phyloP scores from a whole-genome alignment of 2,113 vertebrate genomes.

The Caretta caretta region DNA sequence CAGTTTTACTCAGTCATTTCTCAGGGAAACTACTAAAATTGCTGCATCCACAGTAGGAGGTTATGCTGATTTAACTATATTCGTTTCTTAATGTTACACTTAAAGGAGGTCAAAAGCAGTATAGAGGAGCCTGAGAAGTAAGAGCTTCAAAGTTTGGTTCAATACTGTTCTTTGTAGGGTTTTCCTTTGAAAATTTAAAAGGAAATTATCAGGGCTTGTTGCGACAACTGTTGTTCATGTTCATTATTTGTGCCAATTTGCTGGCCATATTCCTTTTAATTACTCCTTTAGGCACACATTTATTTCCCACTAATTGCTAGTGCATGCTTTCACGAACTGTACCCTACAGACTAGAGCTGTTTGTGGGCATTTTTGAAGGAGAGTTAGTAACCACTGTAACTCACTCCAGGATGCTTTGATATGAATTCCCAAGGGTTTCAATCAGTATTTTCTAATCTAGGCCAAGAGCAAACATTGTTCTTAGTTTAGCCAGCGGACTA shows the following conservation, averaged over 20 bases:
- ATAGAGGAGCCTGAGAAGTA: background rate
- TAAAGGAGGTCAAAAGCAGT: background rate
- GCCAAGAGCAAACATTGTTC: slow-evolving; percentile 55
- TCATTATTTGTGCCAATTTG: slow-evolving; percentile 37
- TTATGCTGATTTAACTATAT: background rate
- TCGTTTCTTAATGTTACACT: background rate
- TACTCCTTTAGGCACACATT: slow-evolving; percentile 49
- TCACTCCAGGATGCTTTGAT: slow-evolving; percentile 49
- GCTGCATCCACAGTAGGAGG: background rate
- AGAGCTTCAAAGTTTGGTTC: background rate
- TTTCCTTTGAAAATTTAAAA: background rate
- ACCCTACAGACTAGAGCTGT: background rate
- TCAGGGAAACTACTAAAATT: background rate
- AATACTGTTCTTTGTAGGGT: background rate
- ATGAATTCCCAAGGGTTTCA: slow-evolving; percentile 49
- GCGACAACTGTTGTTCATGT: slow-evolving; percentile 34
- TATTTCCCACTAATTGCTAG: slow-evolving; percentile 13
- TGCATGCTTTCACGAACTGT: background rate
- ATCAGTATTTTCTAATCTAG: slow-evolving; percentile 20
- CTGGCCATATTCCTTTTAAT: slow-evolving; percentile 55
- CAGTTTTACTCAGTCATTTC: background rate
- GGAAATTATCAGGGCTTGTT: slow-evolving; percentile 30
- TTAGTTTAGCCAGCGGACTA: slow-evolving; percentile 6
- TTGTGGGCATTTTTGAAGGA: background rate
- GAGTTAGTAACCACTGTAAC: background rate